Percentiles rank a stretch among this genome's conserved stretches.
phyloP scores from a whole-genome alignment of 1,140 invertebrate species.

The Macrotrachela quadricornifera region DNA sequence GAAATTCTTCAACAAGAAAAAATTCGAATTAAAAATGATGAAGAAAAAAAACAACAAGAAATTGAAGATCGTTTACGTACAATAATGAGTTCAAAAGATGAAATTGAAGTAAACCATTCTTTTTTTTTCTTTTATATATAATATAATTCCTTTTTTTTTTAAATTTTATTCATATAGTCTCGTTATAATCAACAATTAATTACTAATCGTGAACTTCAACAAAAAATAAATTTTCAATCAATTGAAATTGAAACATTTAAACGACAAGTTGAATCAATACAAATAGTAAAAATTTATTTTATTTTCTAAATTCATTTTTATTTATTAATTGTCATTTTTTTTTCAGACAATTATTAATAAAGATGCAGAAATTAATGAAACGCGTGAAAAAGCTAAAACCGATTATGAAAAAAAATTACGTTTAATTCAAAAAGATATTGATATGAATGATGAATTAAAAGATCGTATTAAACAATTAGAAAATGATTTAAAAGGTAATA shows the following conservation, averaged over 20 bases:
- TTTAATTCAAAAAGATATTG: conserved; percentile 7
- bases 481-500: neutral
- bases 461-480: neutral
- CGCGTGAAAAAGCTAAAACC: conserved; percentile 1
- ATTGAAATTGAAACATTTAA: conserved; percentile 6
- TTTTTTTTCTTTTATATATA: too few species aligned
- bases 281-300: neutral
- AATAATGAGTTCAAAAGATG: conserved; percentile 2
- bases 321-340: neutral
- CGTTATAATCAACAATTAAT: too few species aligned
- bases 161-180: too few species aligned
- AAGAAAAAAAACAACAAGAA: neutral
- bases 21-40: neutral
- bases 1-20: conserved; percentile 2
- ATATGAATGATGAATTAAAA: neutral
- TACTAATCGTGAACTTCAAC: neutral
- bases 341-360: neutral
- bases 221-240: conserved; percentile 1
- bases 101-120: neutral
- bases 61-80: neutral
- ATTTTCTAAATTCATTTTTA: neutral
- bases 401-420: conserved; percentile 1
- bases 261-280: conserved; percentile 2
- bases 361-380: neutral
- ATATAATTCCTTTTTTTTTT: too few species aligned